These are phyloP conservation scores for Cydia pomonella DNA, from an alignment of 1,140 invertebrate genomes.

Conservation along the genomic window DNA sequence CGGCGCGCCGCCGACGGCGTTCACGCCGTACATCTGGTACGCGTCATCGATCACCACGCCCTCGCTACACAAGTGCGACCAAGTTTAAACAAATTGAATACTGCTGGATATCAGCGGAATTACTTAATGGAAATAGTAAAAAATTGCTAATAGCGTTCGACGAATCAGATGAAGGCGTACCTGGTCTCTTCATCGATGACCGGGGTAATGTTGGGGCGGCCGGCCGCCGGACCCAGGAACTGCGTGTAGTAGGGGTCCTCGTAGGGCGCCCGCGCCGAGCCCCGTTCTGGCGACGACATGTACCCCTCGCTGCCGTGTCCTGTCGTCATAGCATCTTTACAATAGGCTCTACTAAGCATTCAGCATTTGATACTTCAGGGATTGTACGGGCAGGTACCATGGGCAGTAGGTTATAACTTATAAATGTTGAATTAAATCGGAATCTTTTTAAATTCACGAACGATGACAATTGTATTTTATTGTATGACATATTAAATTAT, in stretches of 20 bases:
- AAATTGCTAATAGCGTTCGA: neutral
- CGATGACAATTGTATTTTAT: no score
- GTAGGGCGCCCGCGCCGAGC: constrained; percentile 84
- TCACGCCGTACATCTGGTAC: constrained; percentile 89
- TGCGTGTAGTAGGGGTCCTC: constrained; percentile 94
- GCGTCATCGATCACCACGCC: constrained; percentile 88
- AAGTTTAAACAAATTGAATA: constrained; percentile 6
- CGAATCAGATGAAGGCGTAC: constrained; percentile 72
- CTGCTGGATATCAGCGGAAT: neutral
- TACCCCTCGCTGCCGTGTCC: constrained; percentile 87
- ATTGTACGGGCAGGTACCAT: neutral
- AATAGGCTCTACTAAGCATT: constrained; percentile 2
- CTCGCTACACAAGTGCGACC: constrained; percentile 81
- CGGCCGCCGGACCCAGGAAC: constrained; percentile 81
- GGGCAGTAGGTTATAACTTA: no score
- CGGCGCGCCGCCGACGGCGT: constrained; percentile 69
- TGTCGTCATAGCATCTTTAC: constrained; percentile 35
- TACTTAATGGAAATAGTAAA: neutral
- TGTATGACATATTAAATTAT: no score
- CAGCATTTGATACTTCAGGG: neutral
- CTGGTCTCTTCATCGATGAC: constrained; percentile 95
- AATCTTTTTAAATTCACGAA: no score
- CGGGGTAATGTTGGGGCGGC: constrained; percentile 88
- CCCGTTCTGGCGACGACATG: constrained; percentile 92
- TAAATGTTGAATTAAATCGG: no score